phyloP scores from a whole-genome alignment of 2,888 invertebrate species.

The Nesidiocoris tenuis region DNA sequence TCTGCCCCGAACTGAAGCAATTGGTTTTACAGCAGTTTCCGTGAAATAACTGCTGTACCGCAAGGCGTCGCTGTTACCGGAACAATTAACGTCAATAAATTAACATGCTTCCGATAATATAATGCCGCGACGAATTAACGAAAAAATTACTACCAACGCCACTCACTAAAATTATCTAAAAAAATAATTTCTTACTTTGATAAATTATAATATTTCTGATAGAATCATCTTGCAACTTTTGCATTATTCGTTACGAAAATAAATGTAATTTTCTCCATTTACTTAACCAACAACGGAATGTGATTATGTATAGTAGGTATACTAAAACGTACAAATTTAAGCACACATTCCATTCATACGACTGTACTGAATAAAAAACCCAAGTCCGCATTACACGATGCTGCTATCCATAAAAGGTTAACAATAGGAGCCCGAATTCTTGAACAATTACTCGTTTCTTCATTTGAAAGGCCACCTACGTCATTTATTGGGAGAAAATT shows the following conservation, averaged over 20 bases:
- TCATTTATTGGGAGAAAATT: no score
- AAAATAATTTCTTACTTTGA: constrained; percentile 23
- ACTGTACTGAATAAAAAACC: no score
- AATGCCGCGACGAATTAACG: no score
- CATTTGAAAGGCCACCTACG: no score
- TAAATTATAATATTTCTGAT: constrained; percentile 21
- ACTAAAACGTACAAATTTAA: no score
- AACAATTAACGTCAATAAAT: not conserved
- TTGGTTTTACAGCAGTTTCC: not conserved
- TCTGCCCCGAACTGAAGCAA: not conserved
- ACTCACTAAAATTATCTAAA: constrained; percentile 24
- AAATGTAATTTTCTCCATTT: constrained; percentile 24
- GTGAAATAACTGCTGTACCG: not conserved
- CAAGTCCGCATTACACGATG: no score
- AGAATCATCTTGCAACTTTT: constrained; percentile 10
- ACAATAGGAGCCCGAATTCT: no score
- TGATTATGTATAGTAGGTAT: no score
- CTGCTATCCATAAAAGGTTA: no score
- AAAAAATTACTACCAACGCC: not conserved
- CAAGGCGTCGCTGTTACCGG: not conserved
- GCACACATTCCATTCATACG: no score
- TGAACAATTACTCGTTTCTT: no score
- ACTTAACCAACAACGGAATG: constrained; percentile 5
- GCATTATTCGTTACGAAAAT: constrained; percentile 28
- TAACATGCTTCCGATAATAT: not conserved